Percentiles rank a stretch among this genome's conserved stretches.
These are phyloP conservation scores for Macquaria australasica DNA, from an alignment of 2,113 vertebrate genomes.

Conservation along the genomic window DNA sequence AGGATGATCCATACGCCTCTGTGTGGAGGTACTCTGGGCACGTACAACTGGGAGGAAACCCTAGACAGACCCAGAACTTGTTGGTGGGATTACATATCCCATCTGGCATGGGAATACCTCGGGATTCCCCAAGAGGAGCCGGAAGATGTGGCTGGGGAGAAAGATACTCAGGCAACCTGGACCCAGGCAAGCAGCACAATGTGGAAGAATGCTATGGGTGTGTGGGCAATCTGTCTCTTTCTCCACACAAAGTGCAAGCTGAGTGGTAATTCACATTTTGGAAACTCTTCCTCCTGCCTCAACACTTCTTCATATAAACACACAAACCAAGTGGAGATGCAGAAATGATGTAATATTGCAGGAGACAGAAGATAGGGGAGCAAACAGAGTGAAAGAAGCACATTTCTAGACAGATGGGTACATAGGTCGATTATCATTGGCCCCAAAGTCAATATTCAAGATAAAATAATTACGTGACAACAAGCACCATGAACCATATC, in stretches of 20 bases:
- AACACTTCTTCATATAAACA: slow-evolving; percentile 27
- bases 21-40: slow-evolving; percentile 27
- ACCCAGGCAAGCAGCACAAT: slow-evolving; percentile 40
- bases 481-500: neutral
- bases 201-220: slow-evolving; percentile 5
- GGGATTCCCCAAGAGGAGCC: slow-evolving; percentile 46
- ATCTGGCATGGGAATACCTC: slow-evolving; percentile 44
- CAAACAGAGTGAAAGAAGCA: neutral
- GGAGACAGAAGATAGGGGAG: slow-evolving; percentile 2
- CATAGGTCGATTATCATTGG: neutral
- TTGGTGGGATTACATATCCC: slow-evolving; percentile 44
- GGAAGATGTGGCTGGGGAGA: slow-evolving; percentile 25
- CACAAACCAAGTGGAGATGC: slow-evolving; percentile 25
- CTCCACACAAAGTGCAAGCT: slow-evolving; percentile 17
- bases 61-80: slow-evolving; percentile 23
- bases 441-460: slow-evolving; percentile 3
- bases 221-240: slow-evolving; percentile 21
- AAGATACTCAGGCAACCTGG: slow-evolving; percentile 12
- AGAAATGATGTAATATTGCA: slow-evolving; percentile 38
- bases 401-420: neutral
- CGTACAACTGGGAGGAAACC: slow-evolving; percentile 32
- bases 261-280: slow-evolving; percentile 32
- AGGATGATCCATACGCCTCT: neutral
- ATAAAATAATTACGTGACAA: slow-evolving; percentile 5
- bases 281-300: slow-evolving; percentile 6